Base-by-base conservation (phyloP, 1,140 invertebrate species). In the Gryllus bimaculatus region DNA sequence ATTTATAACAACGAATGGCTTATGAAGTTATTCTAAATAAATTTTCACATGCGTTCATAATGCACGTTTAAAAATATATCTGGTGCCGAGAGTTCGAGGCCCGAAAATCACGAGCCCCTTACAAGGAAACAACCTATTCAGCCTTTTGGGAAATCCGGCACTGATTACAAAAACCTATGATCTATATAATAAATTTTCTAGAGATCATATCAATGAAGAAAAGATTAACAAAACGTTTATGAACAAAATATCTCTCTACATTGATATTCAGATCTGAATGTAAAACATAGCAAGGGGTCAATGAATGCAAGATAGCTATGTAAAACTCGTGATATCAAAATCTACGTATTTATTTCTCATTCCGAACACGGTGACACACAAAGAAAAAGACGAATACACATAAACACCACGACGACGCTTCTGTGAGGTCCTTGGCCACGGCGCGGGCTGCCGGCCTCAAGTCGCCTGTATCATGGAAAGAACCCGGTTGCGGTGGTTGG, bases 271-370 rank as follows among this genome's bases (percentile, higher is more conserved):
- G 10, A 18, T 10, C 18, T 13, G 10, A 7, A 66, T 66, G 54
- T 66, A 66, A 66, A 66, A 66, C 18, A 66, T 10, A 66, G 54
- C 54, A 66, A 66, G 54, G 54, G 10, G 26, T 39, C 26, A 10
- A 66, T 66, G 54, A 66, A 66, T 66, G 54, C 54, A 66, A 66
- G 54, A 66, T 66, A 7, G 54, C 54, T 66, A 66, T 66, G 54
- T 66, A 66, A 66, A 66, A 66, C 54, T 66, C 18, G 54, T 66
- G 54, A 66, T 66, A 66, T 66, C 54, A 66, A 66, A 66, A 66
- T 66, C 54, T 66, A 66, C 54, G 54, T 39, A 66, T 66, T 66
- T 66, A 66, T 18, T 13, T 18, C 54, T 18, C 54, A 66, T 66
- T 66, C 54, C 54, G 54, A 66, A 66, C 54, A 66, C 54, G 10